Conservation (phyloP, 2,797 vertebrate species). For the Dipus sagitta region DNA sequence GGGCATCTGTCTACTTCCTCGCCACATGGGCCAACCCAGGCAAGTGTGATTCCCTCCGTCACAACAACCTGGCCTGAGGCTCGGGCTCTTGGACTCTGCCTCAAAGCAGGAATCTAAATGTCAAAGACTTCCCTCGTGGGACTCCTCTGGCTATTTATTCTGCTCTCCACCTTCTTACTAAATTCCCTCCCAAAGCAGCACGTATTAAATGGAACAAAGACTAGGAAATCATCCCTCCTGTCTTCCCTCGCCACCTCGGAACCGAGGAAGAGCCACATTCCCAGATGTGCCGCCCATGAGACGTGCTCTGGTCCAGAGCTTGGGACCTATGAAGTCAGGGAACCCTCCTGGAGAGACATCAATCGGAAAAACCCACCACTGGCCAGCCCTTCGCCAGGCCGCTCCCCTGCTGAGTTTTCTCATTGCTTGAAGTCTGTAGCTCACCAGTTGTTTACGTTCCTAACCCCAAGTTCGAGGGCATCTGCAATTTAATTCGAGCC, state of each 20-base stretch:
- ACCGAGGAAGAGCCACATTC: background rate
- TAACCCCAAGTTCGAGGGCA: slow-evolving; percentile 66
- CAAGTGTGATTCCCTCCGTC: background rate
- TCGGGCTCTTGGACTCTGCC: background rate
- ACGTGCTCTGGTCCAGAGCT: background rate
- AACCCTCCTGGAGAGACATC: slow-evolving; percentile 64
- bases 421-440: slow-evolving; percentile 50
- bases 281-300: background rate
- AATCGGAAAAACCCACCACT: slow-evolving; percentile 52
- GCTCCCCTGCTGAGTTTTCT: slow-evolving; percentile 60
- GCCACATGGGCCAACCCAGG: background rate
- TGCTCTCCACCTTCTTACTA: background rate
- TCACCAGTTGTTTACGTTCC: slow-evolving; percentile 66
- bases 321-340: slow-evolving; percentile 45
- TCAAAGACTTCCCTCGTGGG: background rate
- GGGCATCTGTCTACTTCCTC: background rate
- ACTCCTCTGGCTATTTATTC: background rate
- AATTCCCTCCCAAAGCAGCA: background rate
- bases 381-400: slow-evolving; percentile 25
- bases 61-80: background rate
- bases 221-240: background rate
- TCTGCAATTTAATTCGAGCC: slow-evolving; percentile 69
- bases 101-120: slow-evolving; percentile 1
- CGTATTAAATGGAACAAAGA: slow-evolving; percentile 1
- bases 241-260: background rate